Percentiles rank a stretch among this genome's conserved stretches.
phyloP scores from a whole-genome alignment of 2,113 vertebrate species.

The Nansenia antarctica region DNA sequence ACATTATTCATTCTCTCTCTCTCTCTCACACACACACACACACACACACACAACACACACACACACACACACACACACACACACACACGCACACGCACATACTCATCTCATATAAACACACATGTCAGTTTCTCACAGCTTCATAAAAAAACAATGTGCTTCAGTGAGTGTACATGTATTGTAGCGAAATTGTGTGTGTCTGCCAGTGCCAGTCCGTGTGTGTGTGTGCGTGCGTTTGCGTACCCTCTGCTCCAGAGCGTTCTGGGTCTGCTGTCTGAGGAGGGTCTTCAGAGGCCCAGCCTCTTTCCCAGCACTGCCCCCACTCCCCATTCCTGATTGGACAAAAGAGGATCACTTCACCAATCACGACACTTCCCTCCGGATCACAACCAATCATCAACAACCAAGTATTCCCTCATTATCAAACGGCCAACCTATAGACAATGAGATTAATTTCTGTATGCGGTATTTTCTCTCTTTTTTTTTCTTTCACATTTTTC shows the following conservation, averaged over 20 bases:
- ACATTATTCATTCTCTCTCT: slow-evolving; percentile 54
- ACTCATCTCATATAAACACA: too few species aligned
- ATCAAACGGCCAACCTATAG: too few species aligned
- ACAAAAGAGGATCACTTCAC: slow-evolving; percentile 41
- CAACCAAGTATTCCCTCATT: too few species aligned
- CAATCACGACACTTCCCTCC: slow-evolving; percentile 11
- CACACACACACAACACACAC: background rate
- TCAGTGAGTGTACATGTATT: background rate
- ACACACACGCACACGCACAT: slow-evolving; percentile 10
- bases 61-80: background rate
- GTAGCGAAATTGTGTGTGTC: background rate
- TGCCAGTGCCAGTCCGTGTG: background rate
- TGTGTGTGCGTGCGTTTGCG: slow-evolving; percentile 21
- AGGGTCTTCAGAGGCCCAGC: slow-evolving; percentile 93
- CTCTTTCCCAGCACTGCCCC: slow-evolving; percentile 95
- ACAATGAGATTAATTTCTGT: too few species aligned
- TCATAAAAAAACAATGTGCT: slow-evolving; percentile 13
- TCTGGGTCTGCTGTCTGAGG: slow-evolving; percentile 94
- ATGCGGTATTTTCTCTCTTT: too few species aligned
- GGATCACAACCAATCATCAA: too few species aligned
- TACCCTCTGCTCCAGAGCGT: slow-evolving; percentile 97
- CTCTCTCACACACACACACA: slow-evolving; percentile 4
- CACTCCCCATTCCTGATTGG: slow-evolving; percentile 95
- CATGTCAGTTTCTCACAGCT: background rate
- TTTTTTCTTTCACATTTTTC: too few species aligned